phyloP scores from a whole-genome alignment of 2,113 vertebrate species.

The Ariopsis seemanni region DNA sequence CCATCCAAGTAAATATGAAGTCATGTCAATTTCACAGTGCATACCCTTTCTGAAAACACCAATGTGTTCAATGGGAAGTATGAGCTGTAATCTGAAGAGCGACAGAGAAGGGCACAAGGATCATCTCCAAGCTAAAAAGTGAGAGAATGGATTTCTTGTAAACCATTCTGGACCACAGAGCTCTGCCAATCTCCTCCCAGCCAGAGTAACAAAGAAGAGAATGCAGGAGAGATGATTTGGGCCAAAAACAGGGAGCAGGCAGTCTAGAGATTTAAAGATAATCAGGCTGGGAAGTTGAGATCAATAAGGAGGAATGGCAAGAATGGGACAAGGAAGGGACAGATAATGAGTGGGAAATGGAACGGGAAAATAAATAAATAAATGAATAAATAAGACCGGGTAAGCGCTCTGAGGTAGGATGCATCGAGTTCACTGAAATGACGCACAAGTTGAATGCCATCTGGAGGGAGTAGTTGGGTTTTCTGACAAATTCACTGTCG shows the following conservation, averaged over 20 bases:
- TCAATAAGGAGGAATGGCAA: conserved; percentile 4
- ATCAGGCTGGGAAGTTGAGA: conserved; percentile 9
- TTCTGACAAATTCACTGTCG: conserved; percentile 28
- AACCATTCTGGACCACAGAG: conserved; percentile 36
- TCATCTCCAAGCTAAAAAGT: neutral
- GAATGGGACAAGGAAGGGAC: neutral
- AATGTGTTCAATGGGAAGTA: neutral
- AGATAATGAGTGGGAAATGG: neutral
- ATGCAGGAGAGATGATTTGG: neutral
- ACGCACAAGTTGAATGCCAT: conserved; percentile 33
- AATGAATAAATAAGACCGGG: neutral
- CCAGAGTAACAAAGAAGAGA: conserved; percentile 17
- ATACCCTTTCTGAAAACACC: neutral
- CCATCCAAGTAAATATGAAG: neutral
- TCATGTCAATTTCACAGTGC: neutral
- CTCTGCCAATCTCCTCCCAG: conserved; percentile 38
- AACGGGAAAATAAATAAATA: neutral
- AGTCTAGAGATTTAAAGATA: conserved; percentile 26
- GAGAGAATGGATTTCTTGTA: neutral
- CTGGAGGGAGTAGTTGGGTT: conserved; percentile 14
- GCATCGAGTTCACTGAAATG: conserved; percentile 36
- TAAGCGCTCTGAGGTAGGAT: neutral
- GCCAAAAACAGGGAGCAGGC: conserved; percentile 12
- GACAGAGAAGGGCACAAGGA: conserved; percentile 9
- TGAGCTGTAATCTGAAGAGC: neutral